These are phyloP conservation scores for Ammodramus savannarum DNA, from an alignment of 2,113 vertebrate species.

Conservation along the genomic window DNA sequence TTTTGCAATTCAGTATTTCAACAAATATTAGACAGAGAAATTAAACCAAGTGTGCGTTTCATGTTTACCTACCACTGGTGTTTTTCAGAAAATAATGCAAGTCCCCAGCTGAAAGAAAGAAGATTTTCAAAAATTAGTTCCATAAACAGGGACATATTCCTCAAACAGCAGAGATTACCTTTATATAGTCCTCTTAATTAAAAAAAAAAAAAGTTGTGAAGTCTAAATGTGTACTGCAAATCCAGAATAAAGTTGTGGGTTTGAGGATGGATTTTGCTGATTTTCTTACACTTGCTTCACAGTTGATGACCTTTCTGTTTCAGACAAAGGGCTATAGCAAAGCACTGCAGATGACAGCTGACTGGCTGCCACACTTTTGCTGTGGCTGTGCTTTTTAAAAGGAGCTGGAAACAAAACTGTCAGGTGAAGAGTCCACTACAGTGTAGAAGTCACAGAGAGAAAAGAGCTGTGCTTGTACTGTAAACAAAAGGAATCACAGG, in stretches of 20 bases:
- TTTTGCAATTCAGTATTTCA: neutral
- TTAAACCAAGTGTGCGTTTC: neutral
- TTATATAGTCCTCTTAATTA: neutral
- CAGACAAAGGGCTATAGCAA: neutral
- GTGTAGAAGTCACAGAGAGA: neutral
- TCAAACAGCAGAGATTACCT: neutral
- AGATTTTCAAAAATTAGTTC: neutral
- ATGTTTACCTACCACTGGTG: conserved; percentile 88
- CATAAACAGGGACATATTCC: neutral
- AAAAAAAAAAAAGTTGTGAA: neutral
- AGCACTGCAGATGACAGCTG: neutral
- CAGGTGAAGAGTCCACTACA: neutral
- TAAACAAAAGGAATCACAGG: neutral
- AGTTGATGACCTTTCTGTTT: neutral
- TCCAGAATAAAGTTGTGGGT: neutral
- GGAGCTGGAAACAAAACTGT: neutral
- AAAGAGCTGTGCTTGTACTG: neutral
- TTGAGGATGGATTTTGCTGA: neutral
- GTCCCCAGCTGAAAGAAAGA: conserved; percentile 83
- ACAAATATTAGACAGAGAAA: neutral
- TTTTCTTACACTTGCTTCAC: neutral
- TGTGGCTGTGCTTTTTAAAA: neutral
- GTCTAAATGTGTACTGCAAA: neutral
- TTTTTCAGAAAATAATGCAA: conserved; percentile 90
- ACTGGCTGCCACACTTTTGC: neutral